phyloP scores from a whole-genome alignment of 1,140 invertebrate species.

The Polypedilum vanderplanki region DNA sequence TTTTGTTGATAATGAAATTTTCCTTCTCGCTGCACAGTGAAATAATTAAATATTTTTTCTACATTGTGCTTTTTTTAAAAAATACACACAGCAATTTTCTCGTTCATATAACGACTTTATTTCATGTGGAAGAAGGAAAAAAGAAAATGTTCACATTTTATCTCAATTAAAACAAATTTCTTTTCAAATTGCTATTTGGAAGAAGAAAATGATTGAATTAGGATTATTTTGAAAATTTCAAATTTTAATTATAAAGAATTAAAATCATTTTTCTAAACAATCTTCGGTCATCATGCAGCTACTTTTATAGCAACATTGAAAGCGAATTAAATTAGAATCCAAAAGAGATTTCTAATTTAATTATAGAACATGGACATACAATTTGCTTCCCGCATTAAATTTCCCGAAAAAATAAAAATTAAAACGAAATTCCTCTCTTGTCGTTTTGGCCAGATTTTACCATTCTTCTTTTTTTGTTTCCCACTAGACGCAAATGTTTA shows the following conservation, averaged over 20 bases:
- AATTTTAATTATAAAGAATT: no score
- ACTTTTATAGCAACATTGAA: not conserved
- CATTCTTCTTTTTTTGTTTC: no score
- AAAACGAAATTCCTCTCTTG: not conserved
- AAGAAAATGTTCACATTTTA: not conserved
- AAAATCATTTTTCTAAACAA: no score
- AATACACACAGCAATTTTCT: no score
- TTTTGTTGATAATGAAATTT: slow-evolving; percentile 20
- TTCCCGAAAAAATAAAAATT: slow-evolving; percentile 13
- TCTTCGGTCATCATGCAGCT: no score
- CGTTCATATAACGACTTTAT: no score
- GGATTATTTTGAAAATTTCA: not conserved
- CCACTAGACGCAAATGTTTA: slow-evolving; percentile 15
- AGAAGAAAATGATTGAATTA: not conserved
- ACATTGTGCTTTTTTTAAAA: not conserved
- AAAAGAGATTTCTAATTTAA: slow-evolving; percentile 16
- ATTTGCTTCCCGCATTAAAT: not conserved
- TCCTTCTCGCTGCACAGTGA: not conserved
- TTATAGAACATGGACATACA: not conserved
- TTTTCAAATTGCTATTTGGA: slow-evolving; percentile 6
- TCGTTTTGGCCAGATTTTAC: not conserved
- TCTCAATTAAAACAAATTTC: slow-evolving; percentile 19
- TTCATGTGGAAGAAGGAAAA: not conserved
- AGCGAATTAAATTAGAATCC: slow-evolving; percentile 12
- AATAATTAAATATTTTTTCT: slow-evolving; percentile 5